Percentiles rank a stretch among this genome's conserved stretches.
These are phyloP conservation scores for Orthonychiurus folsomi DNA, from an alignment of 2,888 invertebrate species.

Conservation along the genomic window DNA sequence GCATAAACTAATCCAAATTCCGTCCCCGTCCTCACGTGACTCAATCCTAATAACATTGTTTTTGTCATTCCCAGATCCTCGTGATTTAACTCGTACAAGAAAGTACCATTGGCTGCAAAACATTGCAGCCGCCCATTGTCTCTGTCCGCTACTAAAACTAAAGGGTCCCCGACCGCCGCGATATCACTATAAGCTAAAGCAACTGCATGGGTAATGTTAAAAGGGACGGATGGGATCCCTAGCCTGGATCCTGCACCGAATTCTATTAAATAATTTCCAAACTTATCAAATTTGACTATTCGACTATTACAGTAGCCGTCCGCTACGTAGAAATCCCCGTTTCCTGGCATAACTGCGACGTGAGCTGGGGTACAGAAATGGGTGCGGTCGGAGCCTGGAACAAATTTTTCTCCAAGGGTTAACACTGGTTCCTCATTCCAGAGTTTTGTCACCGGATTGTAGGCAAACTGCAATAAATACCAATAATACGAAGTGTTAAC, in stretches of 20 bases:
- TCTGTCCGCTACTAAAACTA: not conserved
- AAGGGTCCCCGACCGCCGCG: not conserved
- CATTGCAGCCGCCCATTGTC: not conserved
- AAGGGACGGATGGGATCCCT: not conserved
- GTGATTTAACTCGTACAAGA: not conserved
- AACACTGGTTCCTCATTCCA: not conserved
- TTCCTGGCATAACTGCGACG: not conserved
- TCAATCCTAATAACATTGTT: not conserved
- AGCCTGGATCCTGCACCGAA: not conserved
- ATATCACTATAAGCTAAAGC: not conserved
- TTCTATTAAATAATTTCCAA: not conserved
- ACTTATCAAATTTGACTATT: not conserved
- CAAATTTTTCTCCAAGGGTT: not conserved
- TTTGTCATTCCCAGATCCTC: not conserved
- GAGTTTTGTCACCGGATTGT: not conserved
- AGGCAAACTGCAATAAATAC: not conserved
- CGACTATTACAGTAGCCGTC: not conserved
- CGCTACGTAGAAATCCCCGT: not conserved
- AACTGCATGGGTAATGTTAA: not conserved
- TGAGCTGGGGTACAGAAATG: not conserved
- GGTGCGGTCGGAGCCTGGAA: not conserved
- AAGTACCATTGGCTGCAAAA: not conserved
- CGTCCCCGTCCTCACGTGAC: not conserved
- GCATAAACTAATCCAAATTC: not conserved
- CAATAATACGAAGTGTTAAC: too few species aligned